phyloP scores from a whole-genome alignment of 2,888 invertebrate genomes.

The Dynastes maya region DNA sequence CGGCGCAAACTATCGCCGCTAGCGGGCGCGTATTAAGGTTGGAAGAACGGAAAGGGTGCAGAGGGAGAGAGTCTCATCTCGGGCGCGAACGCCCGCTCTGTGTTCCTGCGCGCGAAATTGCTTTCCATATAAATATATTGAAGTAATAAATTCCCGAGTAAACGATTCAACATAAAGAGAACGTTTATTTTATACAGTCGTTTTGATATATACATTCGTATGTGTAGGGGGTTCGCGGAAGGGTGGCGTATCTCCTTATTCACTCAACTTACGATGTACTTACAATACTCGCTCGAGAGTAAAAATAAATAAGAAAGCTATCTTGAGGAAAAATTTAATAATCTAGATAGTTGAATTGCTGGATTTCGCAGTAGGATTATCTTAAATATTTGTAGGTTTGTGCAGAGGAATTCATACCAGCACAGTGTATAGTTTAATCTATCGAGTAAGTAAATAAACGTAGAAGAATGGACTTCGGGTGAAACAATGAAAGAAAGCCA shows the following conservation, averaged over 20 bases:
- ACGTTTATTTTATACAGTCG: slow-evolving; percentile 69
- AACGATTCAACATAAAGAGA: slow-evolving; percentile 70
- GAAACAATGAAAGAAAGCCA: too few relatives aligned
- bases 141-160: slow-evolving; percentile 69
- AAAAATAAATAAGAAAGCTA: not conserved
- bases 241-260: not conserved
- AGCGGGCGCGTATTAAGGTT: slow-evolving; percentile 60
- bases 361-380: too few relatives aligned
- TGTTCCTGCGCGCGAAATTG: slow-evolving; percentile 66
- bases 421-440: too few relatives aligned
- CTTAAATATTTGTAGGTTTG: too few relatives aligned
- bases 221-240: not conserved
- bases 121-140: slow-evolving; percentile 72
- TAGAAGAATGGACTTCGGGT: too few relatives aligned
- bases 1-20: slow-evolving; percentile 68
- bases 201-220: slow-evolving; percentile 56
- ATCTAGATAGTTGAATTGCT: not conserved
- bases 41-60: slow-evolving; percentile 30
- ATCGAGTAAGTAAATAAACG: too few relatives aligned
- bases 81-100: slow-evolving; percentile 50
- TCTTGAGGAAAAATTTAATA: not conserved
- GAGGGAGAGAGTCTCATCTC: slow-evolving; percentile 48
- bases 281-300: not conserved
- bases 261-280: not conserved
- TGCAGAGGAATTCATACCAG: too few relatives aligned